Evolutionary conservation across 2,888 invertebrate genomes (phyloP), one percentile per base, ranked within the genome.

Genomic region (Acleris holmiana): DNA sequence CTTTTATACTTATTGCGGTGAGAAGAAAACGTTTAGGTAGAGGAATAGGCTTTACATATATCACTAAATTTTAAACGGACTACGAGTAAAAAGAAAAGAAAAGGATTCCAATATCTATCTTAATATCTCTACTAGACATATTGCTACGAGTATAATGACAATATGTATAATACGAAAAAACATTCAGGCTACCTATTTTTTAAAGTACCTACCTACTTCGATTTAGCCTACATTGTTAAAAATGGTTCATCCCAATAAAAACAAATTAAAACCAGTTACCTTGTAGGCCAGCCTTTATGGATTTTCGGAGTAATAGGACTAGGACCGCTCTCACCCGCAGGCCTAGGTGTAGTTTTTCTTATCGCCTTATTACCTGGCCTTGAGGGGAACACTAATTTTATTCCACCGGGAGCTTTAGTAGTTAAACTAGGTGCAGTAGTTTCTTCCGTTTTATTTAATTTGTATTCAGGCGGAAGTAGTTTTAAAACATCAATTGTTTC

Each of bases 231-330:
- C 29, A 29, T 29, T 29, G 29, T 29, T 4, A 35, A 35, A 35
- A 35, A 35, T 35, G 35, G 13, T 35, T 13, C 4, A 7, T 35
- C 1, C 13, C 3, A 13, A 13, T 6, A 1, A 0, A 3, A 1
- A 35, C 35, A 13, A 35, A 35, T 13, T 35, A 47, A 59, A 51
- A 67, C 48, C 2, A 50, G 18, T 29, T 89, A 96, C 95, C 97
- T 95, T 21, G 94, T 94, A 0, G 97, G 97, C 94, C 97, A 97
- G 71, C 97, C 97, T 84, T 96, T 97, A 69, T 96, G 95, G 73
- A 97, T 97, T 58, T 95, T 94, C 6, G 96, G 96, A 0, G 91
- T 85, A 0, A 83, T 80, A 46, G 79, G 85, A 63, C 82, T 86
- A 47, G 94, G 93, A 2, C 93, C 93, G 29, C 89, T 88, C 2